These are phyloP conservation scores for Megaceryle torquata DNA, from an alignment of 2,113 vertebrate genomes.

Conservation along the genomic window DNA sequence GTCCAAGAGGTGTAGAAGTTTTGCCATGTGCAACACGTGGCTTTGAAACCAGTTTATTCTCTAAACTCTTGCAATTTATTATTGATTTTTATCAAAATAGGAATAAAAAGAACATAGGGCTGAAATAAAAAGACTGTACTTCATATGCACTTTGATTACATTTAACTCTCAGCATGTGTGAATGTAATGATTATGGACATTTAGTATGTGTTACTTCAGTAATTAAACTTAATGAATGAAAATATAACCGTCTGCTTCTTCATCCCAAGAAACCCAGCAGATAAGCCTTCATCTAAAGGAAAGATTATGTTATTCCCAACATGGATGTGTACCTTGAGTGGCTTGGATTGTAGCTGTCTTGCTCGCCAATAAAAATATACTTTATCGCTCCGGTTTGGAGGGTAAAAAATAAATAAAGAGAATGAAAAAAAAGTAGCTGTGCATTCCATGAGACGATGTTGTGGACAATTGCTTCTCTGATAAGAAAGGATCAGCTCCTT, in stretches of 20 bases:
- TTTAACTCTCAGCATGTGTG: neutral
- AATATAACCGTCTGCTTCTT: conserved; percentile 20
- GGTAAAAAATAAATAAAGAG: neutral
- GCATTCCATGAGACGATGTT: neutral
- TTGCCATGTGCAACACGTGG: neutral
- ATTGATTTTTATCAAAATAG: neutral
- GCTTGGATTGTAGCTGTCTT: conserved; percentile 45
- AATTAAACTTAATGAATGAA: conserved; percentile 43
- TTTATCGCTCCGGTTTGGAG: neutral
- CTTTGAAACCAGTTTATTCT: neutral
- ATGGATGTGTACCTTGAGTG: neutral
- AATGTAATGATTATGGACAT: conserved; percentile 58
- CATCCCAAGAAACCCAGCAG: conserved; percentile 27
- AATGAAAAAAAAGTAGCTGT: neutral
- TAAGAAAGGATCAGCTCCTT: neutral
- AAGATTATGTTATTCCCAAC: neutral
- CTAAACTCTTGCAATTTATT: neutral
- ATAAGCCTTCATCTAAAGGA: conserved; percentile 39
- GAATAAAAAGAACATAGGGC: neutral
- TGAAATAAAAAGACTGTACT: neutral
- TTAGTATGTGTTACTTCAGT: conserved; percentile 38
- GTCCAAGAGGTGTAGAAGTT: neutral
- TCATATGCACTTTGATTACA: conserved; percentile 38
- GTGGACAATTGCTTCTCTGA: neutral
- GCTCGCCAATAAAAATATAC: neutral